A percentile compares a stretch with the other conserved stretches of the same genome.
These are phyloP conservation scores for Tetranychus cinnabarinus DNA, from an alignment of 1,140 invertebrate species.

Conservation along the genomic window DNA sequence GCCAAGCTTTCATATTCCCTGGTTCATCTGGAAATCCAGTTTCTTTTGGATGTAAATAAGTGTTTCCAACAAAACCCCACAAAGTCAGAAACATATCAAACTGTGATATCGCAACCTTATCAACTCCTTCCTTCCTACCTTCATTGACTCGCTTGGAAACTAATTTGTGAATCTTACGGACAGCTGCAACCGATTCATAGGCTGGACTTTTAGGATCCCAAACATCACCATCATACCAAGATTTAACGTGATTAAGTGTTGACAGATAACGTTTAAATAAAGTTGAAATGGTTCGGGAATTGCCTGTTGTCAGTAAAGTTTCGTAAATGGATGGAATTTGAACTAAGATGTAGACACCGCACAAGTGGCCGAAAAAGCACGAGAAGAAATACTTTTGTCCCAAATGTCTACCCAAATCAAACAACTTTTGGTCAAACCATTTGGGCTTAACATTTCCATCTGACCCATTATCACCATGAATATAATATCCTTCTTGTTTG, in stretches of 20 bases:
- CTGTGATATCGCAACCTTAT: conserved; percentile 13
- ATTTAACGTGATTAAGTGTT: conserved; percentile 38
- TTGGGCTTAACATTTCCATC: not conserved
- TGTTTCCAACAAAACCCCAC: conserved; percentile 17
- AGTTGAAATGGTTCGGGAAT: conserved; percentile 23
- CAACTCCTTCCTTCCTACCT: conserved; percentile 20
- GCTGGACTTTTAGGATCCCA: conserved; percentile 22
- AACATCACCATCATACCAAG: conserved; percentile 44
- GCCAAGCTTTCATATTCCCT: conserved; percentile 42
- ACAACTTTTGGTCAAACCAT: not conserved
- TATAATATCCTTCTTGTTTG: not conserved
- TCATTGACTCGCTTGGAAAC: conserved; percentile 22
- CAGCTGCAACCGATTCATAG: conserved; percentile 22
- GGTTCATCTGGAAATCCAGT: conserved; percentile 12
- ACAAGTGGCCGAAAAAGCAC: conserved; percentile 13
- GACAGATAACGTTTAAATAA: conserved; percentile 50
- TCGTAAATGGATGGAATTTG: conserved; percentile 11
- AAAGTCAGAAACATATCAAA: conserved; percentile 17
- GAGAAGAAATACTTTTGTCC: conserved; percentile 10
- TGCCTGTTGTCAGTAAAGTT: conserved; percentile 24
- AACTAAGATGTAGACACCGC: conserved; percentile 12
- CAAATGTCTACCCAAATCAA: not conserved
- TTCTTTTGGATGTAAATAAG: conserved; percentile 16
- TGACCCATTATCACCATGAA: not conserved
- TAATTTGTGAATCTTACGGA: conserved; percentile 23